Percentiles rank a stretch among this genome's conserved stretches.
These are phyloP conservation scores for Aphelocoma coerulescens DNA, from an alignment of 2,113 vertebrate species.

Conservation along the genomic window DNA sequence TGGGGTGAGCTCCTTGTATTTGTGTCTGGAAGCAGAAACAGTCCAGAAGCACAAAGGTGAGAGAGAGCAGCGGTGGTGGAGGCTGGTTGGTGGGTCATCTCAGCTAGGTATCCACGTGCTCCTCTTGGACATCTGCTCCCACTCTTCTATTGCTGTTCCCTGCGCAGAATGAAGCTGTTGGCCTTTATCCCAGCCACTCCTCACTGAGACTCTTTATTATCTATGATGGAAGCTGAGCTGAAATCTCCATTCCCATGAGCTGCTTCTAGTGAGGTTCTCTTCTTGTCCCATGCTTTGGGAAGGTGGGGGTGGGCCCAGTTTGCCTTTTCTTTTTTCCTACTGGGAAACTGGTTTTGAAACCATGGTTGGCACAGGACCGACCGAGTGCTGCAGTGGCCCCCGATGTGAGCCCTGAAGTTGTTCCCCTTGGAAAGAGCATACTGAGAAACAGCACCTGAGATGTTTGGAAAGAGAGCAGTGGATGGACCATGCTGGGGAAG, in stretches of 20 bases:
- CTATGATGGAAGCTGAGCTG: neutral
- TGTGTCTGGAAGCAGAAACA: neutral
- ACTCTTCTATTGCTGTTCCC: fast-evolving
- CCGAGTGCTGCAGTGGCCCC: neutral
- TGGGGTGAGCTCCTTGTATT: neutral
- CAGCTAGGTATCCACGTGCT: neutral
- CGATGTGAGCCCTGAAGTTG: fast-evolving
- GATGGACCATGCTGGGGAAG: neutral
- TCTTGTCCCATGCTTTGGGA: neutral
- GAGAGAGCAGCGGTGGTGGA: neutral
- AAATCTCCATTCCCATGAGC: neutral
- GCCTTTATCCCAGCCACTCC: neutral
- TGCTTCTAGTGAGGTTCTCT: neutral
- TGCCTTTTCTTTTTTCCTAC: neutral
- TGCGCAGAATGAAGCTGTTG: neutral
- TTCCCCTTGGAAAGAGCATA: neutral
- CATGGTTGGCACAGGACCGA: fast-evolving
- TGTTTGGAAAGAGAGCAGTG: neutral
- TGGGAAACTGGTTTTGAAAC: neutral
- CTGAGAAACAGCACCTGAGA: neutral
- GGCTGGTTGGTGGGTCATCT: neutral
- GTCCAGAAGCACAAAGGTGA: neutral
- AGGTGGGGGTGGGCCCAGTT: neutral
- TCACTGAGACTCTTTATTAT: neutral
- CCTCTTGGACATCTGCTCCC: neutral